Evolutionary conservation across 2,797 vertebrate genomes (phyloP).

Genomic region (Podarcis siculus): DNA sequence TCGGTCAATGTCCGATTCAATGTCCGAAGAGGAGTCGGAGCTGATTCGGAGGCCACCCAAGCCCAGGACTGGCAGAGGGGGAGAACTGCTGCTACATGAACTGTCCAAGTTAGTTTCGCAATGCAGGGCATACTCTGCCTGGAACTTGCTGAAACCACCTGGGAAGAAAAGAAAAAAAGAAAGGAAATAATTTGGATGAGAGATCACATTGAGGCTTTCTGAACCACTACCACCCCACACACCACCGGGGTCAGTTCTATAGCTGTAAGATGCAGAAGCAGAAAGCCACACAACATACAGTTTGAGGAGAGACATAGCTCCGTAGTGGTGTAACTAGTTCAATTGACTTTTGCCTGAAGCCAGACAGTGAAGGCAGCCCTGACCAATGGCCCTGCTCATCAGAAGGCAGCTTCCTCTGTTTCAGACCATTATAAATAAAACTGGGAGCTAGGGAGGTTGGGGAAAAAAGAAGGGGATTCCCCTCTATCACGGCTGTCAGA

Average conservation of each 20-base stretch:
- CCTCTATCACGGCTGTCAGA: neutral
- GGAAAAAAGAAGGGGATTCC: neutral
- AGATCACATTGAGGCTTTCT: constrained; percentile 10
- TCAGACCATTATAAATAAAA: neutral
- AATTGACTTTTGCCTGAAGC: too few relatives aligned
- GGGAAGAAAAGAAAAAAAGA: constrained; percentile 49
- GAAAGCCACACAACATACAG: neutral
- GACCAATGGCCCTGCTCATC: too few relatives aligned
- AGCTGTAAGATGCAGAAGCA: neutral
- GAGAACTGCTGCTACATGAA: constrained; percentile 89
- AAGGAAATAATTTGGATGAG: constrained; percentile 12
- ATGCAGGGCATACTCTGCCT: constrained; percentile 91
- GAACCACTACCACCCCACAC: too few relatives aligned
- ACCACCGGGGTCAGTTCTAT: too few relatives aligned
- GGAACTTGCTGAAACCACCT: constrained; percentile 98
- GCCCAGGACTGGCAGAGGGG: constrained; percentile 90
- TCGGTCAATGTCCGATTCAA: constrained; percentile 92
- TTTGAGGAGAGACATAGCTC: too few relatives aligned
- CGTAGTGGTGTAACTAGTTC: too few relatives aligned
- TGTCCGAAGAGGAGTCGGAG: constrained; percentile 95
- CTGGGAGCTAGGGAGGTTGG: neutral
- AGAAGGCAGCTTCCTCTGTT: too few relatives aligned
- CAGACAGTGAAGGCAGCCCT: too few relatives aligned
- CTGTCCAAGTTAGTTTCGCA: constrained; percentile 96
- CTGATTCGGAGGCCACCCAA: constrained; percentile 95